These are phyloP conservation scores for Tautogolabrus adspersus DNA, from an alignment of 2,113 vertebrate species.

Conservation along the genomic window DNA sequence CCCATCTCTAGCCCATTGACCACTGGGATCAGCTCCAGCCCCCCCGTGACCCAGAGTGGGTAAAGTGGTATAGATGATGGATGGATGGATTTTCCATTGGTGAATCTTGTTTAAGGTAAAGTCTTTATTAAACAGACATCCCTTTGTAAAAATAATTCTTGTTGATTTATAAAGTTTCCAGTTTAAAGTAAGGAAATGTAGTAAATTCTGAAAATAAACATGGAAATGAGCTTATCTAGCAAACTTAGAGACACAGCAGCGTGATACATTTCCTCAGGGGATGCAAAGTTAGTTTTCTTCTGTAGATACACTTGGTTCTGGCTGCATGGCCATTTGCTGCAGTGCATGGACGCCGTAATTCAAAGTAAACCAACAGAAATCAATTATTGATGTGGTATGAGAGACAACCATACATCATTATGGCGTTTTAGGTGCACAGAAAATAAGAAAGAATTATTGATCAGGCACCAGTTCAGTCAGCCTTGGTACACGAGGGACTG, in stretches of 20 bases:
- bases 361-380: slow-evolving; percentile 67
- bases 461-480: slow-evolving; percentile 39
- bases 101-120: too few species aligned
- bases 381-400: slow-evolving; percentile 68
- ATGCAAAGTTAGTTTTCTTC: slow-evolving; percentile 17
- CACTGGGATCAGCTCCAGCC: too few species aligned
- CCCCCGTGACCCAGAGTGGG: too few species aligned
- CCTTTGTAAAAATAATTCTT: too few species aligned
- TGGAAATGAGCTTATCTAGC: slow-evolving; percentile 27
- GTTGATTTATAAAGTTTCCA: too few species aligned
- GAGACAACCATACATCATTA: slow-evolving; percentile 72
- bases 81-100: too few species aligned
- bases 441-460: slow-evolving; percentile 66
- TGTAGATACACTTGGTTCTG: slow-evolving; percentile 34
- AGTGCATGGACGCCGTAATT: slow-evolving; percentile 46
- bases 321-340: slow-evolving; percentile 33
- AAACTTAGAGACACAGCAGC: slow-evolving; percentile 30
- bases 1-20: too few species aligned
- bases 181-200: too few species aligned
- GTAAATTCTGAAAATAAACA: neutral
- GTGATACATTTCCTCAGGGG: slow-evolving; percentile 7
- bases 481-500: slow-evolving; percentile 11
- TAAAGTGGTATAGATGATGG: too few species aligned
- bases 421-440: slow-evolving; percentile 52
- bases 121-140: too few species aligned